Evolutionary conservation across 2,797 vertebrate genomes (phyloP).

Genomic region (Coregonus suidteri): DNA sequence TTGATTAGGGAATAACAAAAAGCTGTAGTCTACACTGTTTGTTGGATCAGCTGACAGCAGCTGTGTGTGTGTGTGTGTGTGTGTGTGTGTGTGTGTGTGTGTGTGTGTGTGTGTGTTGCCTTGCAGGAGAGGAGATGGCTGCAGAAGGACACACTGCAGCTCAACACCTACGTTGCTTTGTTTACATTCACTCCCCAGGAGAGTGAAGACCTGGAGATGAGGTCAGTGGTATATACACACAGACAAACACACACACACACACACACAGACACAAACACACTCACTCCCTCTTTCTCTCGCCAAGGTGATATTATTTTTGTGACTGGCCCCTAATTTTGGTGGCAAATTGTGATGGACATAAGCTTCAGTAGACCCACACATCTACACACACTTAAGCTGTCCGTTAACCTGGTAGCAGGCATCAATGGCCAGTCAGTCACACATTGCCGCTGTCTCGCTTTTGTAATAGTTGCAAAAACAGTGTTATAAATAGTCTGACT

Average conservation of each 20-base stretch:
- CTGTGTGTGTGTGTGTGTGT: conserved; percentile 14
- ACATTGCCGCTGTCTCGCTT: too few species aligned
- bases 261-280: too few species aligned
- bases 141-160: conserved; percentile 82
- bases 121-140: conserved; percentile 78
- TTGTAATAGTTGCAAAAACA: not conserved
- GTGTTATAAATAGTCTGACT: not conserved
- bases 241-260: not conserved
- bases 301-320: too few species aligned
- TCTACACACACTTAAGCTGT: not conserved
- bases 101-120: conserved; percentile 40
- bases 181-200: conserved; percentile 91
- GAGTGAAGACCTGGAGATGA: conserved; percentile 93
- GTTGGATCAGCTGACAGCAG: not conserved
- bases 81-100: conserved; percentile 3
- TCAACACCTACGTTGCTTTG: conserved; percentile 95
- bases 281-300: too few species aligned
- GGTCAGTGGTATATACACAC: conserved; percentile 63
- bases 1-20: too few species aligned
- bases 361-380: too few species aligned
- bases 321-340: too few species aligned
- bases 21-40: not conserved
- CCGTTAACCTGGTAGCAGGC: conserved; percentile 5
- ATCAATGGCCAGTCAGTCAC: not conserved
- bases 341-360: too few species aligned